Evolutionary conservation across 2,888 invertebrate species (phyloP), one percentile per base, ranked within the genome.

Genomic region (Drosophila phalerata): DNA sequence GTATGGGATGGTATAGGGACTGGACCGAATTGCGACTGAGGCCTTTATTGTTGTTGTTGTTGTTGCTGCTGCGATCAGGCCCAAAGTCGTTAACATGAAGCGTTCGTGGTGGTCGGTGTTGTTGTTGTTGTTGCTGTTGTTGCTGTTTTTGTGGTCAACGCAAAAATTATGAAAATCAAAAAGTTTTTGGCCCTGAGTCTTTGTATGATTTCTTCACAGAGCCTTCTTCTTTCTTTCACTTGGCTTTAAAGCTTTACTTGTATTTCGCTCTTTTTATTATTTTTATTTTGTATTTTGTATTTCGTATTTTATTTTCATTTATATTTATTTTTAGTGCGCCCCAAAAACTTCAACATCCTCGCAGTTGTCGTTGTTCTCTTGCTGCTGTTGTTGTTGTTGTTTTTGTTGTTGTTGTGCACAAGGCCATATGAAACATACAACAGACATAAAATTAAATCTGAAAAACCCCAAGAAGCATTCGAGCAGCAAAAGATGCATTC

Each of bases 111-210:
- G 74, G 77, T 79, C 79, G 66, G 30, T 70, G 70, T 73, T 78
- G 86, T 72, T 81, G 77, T 57, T 72, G 51, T 63, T 58, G 58
- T 38, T 65, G 65, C 38, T 28, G 28, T 2, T 30, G 30, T 30
- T 66, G 62, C 28, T 72, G 70, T 56, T 76, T 78, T 88, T 85
- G 88, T 85, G 85, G 85, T 85, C 86, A 84, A 73, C 69, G 78
- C 89, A 87, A 85, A 87, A 89, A 87, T 87, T 87, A 87, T 87
- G 89, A 87, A 87, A 87, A 89, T 87, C 87, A 73, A 87, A 88
- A 89, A 82, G 69, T 74, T 85, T 84, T 87, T 82, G 83, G 80
- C 80, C 82, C 85, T 85, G 83, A 73, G 72, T 82, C 80, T 79
- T 87, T 87, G 88, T 84, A 85, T 75, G 88, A 88, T 77, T 83